Base-by-base conservation (phyloP, 2,888 invertebrate species). In the Megamerina dolium region DNA sequence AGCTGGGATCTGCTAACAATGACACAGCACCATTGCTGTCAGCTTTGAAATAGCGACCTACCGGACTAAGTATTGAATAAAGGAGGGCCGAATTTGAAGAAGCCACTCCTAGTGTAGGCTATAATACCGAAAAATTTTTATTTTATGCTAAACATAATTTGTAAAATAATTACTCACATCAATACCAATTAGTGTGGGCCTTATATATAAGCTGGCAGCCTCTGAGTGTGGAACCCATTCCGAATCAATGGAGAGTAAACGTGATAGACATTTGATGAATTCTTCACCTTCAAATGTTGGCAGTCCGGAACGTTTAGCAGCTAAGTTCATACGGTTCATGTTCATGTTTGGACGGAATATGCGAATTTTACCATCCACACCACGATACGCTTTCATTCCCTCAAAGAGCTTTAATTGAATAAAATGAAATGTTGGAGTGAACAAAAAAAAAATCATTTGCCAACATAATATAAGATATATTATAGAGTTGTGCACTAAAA, bases 221-320 rank as follows among this genome's bases (percentile, higher is more conserved):
- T 87, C 85, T 9, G 86, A 83, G 68, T 91, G 86, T 6, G 99
- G 99, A 8, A 99, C 94, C 97, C 97, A 99, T 73, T 95, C 95
- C 61, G 89, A 87, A 68, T 99, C 99, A 51, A 99, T 83, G 60
- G 84, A 81, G 42, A 99, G 75, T 49, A 97, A 76, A 59, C 91
- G 80, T 56, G 81, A 78, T 32, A 99, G 74, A 64, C 94, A 91
- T 60, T 85, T 80, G 42, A 93, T 78, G 51, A 96, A 74, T 71
- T 99, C 94, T 5, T 81, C 75, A 2, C 84, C 82, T 63, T 91
- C 87, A 72, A 99, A 99, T 39, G 80, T 81, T 14, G 99, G 97
- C 49, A 99, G 73, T 18, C 90, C 87, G 12, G 89, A 80, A 56
- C 94, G 78, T 54, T 79, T 70, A 1, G 97, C 93, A 2, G 94